Evolutionary conservation across 2,113 vertebrate species (phyloP), one percentile per base, ranked within the genome.

Genomic region (Cyphomyrus discorhynchus): DNA sequence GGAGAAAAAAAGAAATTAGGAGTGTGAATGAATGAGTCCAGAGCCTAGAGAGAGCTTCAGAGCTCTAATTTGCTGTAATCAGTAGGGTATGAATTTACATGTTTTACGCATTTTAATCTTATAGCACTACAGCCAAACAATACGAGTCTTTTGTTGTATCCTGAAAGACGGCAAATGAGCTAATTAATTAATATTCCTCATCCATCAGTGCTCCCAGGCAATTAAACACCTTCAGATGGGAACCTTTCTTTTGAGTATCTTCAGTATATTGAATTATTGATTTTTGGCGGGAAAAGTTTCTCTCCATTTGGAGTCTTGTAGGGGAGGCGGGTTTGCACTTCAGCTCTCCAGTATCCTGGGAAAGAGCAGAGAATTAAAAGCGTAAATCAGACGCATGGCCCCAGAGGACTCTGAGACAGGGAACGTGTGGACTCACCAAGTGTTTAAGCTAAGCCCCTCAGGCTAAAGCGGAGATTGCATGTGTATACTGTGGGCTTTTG

Each of bases 91-190:
- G 49, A 50, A 87, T 87, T 87, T 87, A 35, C 85, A 87, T 35
- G 50, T 86, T 49, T 87, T 42, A 87, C 31, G n/a, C 85, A 31
- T 87, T 87, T 87, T 87, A 87, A 87, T 87, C 49, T 2, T 27
- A 53, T 87, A 53, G 45, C 27, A 35, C 31, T 87, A 87, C 85
- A 87, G 35, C 27, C 85, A 53, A 35, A 87, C 50, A 87, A 35
- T 87, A 9, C 8, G 31, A 35, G 27, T 35, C 15, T 15, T 87
- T 87, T 87, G 49, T 87, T 87, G 13, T 53, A 31, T 53, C 50
- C 49, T 53, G 27, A 87, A 87, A 53, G 85, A 47, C 17, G 31
- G 11, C 53, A 35, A 53, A 53, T 53, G 85, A 56, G 50, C 45
- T 39, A 87, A 87, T 53, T 86, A 84, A 47, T 47, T 46, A 84